Conservation (phyloP, 2,888 invertebrate species). For the Dione vanillae region DNA sequence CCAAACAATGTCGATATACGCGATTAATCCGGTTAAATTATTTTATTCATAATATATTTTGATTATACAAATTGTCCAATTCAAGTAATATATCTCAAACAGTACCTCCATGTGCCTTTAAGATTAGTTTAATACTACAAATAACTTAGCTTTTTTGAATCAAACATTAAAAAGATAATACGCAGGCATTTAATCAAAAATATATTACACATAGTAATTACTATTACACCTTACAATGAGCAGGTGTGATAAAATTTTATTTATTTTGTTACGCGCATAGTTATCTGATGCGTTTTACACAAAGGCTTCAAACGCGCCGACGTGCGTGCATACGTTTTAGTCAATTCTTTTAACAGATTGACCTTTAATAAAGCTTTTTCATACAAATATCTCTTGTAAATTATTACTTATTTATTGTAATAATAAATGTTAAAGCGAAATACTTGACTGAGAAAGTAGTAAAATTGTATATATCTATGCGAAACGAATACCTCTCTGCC, state of each 20-base stretch:
- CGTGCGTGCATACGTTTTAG: background rate
- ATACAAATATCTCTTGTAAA: background rate
- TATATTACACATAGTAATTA: background rate
- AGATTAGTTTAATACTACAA: no score
- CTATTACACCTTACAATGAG: background rate
- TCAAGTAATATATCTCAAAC: no score
- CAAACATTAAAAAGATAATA: background rate
- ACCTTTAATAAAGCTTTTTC: background rate
- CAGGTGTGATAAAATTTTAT: background rate
- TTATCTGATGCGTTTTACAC: background rate
- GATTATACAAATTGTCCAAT: no score
- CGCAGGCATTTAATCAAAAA: background rate
- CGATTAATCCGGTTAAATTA: no score
- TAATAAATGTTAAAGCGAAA: background rate
- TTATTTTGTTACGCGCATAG: background rate
- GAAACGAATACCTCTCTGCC: no score
- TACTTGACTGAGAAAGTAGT: background rate
- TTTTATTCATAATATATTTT: no score
- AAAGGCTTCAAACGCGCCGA: background rate
- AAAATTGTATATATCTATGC: no score
- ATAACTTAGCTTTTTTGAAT: no score
- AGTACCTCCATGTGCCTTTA: no score
- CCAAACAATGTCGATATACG: no score
- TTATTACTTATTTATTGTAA: background rate
- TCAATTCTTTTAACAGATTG: background rate